Base-by-base conservation (phyloP, 2,113 vertebrate genomes). In the Oryzias curvinotus region DNA sequence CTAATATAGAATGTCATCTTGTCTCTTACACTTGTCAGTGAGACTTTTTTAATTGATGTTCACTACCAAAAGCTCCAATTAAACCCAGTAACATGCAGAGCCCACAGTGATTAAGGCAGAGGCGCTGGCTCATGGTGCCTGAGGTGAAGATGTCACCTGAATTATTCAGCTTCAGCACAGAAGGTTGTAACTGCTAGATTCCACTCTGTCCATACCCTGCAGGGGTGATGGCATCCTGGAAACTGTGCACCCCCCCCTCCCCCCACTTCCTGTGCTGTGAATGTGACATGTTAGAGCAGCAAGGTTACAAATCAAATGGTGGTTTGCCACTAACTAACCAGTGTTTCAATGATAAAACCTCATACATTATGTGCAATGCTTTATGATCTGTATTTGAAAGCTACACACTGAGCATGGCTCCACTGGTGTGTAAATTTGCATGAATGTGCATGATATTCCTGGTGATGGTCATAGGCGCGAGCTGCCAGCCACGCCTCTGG, bases 91-190 rank as follows among this genome's bases (percentile, higher is more conserved):
- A 56, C 72, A 73, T 17, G 57, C 6, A 18, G 19, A 23, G 67
- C 68, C 70, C 64, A 17, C 41, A 65, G 50, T 75, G 55, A 41
- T 54, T 54, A 71, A 50, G 58, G 81, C 57, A 51, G 47, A 16
- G 21, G 28, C 30, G 42, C 18, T 47, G 53, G 58, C 53, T 80
- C 52, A 25, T 50, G 3, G 23, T 52, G 63, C 71, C 65, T 62
- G 71, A 71, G 56, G 74, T 71, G 62, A 82, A 62, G 46, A 63
- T 65, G 65, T 57, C 4, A 3, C 60, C 53, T 87, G 54, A 77
- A 86, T 85, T 78, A 87, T 87, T 85, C 59, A 79, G 52, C 52
- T 65, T 45, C 46, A 5, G 52, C 65, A 55, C 59, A 65, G 54
- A 71, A 45, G 57, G 64, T 52, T 49, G 47, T 46, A 64, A 71